Evolutionary conservation across 2,797 vertebrate species (phyloP).

Genomic region (Pelodytes ibericus): DNA sequence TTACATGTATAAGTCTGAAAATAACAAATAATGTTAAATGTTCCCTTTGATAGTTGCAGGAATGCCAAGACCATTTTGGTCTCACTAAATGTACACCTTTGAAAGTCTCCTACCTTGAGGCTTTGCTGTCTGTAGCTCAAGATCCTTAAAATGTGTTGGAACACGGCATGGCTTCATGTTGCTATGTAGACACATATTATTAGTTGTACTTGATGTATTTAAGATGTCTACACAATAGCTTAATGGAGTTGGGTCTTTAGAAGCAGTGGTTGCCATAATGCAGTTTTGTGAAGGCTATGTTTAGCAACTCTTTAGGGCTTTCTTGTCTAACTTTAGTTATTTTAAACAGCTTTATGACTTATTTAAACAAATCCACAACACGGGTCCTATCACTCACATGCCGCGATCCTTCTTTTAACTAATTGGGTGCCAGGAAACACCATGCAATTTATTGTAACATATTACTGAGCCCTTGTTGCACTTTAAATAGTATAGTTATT

Average conservation of each 20-base stretch:
- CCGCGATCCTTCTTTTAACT: too few species aligned
- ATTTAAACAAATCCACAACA: conserved; percentile 18
- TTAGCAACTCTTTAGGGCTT: conserved; percentile 28
- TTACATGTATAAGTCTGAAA: too few species aligned
- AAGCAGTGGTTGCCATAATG: conserved; percentile 29
- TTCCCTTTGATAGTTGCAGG: too few species aligned
- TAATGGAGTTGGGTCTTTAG: conserved; percentile 27
- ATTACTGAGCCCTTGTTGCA: too few species aligned
- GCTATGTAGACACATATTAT: conserved; percentile 33
- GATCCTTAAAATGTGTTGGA: conserved; percentile 32
- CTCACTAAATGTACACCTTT: not conserved
- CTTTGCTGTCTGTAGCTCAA: not conserved
- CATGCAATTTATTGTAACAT: too few species aligned
- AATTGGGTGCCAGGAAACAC: too few species aligned
- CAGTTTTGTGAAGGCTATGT: conserved; percentile 23
- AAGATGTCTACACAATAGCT: conserved; percentile 43
- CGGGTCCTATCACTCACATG: conserved; percentile 8
- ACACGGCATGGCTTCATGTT: conserved; percentile 26
- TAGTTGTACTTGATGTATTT: conserved; percentile 41
- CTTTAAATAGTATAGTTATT: too few species aligned
- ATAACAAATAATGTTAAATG: too few species aligned
- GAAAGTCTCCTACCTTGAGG: conserved; percentile 1
- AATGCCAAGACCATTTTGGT: not conserved
- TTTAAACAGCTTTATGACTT: conserved; percentile 31
- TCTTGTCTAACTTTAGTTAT: conserved; percentile 32